Conservation (phyloP, 1,140 invertebrate genomes). For the Eupristina koningsbergeri region DNA sequence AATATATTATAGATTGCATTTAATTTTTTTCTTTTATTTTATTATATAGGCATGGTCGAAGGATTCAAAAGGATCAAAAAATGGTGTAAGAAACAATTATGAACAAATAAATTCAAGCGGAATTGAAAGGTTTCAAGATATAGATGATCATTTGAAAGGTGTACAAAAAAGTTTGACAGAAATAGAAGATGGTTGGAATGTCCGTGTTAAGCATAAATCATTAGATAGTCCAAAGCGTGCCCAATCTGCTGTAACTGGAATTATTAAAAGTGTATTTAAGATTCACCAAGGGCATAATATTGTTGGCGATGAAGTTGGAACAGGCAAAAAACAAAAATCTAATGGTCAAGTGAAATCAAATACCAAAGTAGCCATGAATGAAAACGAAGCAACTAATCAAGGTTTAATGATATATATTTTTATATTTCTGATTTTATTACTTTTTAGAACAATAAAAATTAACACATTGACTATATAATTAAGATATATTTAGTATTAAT, state of each 20-base stretch:
- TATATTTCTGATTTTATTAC: not conserved
- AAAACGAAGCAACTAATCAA: slow-evolving; percentile 54
- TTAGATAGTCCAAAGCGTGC: slow-evolving; percentile 60
- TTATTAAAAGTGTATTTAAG: slow-evolving; percentile 65
- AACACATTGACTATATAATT: too few relatives aligned
- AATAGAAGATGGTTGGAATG: slow-evolving; percentile 27
- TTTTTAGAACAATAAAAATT: too few relatives aligned
- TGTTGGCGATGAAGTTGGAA: slow-evolving; percentile 52
- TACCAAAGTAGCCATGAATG: slow-evolving; percentile 52
- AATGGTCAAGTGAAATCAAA: slow-evolving; percentile 59
- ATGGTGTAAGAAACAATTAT: slow-evolving; percentile 35
- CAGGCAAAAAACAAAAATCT: slow-evolving; percentile 53
- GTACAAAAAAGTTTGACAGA: slow-evolving; percentile 7
- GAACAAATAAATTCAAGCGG: slow-evolving; percentile 24
- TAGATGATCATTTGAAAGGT: slow-evolving; percentile 34
- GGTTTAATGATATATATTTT: slow-evolving; percentile 36
- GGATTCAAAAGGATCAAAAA: slow-evolving; percentile 36
- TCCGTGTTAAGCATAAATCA: slow-evolving; percentile 47
- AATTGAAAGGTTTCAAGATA: slow-evolving; percentile 34
- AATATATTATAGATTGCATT: not conserved
- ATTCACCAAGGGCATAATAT: slow-evolving; percentile 55
- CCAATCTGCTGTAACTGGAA: slow-evolving; percentile 62
- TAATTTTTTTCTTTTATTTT: not conserved
- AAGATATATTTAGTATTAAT: too few relatives aligned
- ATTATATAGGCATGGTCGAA: slow-evolving; percentile 30